Evolutionary conservation across 2,113 vertebrate species (phyloP), one percentile per base, ranked within the genome.

Genomic region (Centrocercus urophasianus): DNA sequence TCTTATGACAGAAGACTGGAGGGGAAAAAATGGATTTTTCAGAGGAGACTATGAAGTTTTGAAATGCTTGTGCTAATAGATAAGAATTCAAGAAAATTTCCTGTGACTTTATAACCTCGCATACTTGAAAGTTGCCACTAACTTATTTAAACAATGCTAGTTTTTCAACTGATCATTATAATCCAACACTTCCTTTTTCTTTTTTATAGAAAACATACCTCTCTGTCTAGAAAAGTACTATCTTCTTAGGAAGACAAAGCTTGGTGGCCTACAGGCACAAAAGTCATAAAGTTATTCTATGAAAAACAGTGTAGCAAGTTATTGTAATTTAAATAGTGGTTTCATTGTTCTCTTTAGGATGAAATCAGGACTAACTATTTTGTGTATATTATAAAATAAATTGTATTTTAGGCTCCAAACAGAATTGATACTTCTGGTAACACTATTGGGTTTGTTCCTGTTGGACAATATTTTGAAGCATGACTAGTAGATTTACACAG

Each of bases 261-360:
- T 20, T 66, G 28, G 54, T 47, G 50, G 34, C 0, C 1, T 21
- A 43, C 25, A n/a, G 90, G 20, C 2, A 61, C 9, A 90, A 61
- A 27, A 86, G 5, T 6, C 18, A 48, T 83, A 32, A 70, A 80
- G 86, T 54, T 77, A n/a, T 59, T 52, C 48, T 34, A 69, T 8
- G 1, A 12, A 42, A 52, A 71, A 5, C 5, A 60, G 10, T 0
- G 2, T 6, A 65, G 30, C 2, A 6, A 56, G 32, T 69, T 34
- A 28, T 25, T 65, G 9, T 5, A 25, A 50, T 70, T 17, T 59
- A 69, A 77, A 52, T 21, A 3, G 11, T 28, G 6, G 20, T 84
- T 61, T 25, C 3, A 12, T 69, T 83, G 66, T 67, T 60, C 22
- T 57, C 3, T 76, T 16, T 59, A n/a, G 30, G 42, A 54, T 27